These are phyloP conservation scores for Cordilura impudica DNA, from an alignment of 2,888 invertebrate genomes.

Conservation along the genomic window DNA sequence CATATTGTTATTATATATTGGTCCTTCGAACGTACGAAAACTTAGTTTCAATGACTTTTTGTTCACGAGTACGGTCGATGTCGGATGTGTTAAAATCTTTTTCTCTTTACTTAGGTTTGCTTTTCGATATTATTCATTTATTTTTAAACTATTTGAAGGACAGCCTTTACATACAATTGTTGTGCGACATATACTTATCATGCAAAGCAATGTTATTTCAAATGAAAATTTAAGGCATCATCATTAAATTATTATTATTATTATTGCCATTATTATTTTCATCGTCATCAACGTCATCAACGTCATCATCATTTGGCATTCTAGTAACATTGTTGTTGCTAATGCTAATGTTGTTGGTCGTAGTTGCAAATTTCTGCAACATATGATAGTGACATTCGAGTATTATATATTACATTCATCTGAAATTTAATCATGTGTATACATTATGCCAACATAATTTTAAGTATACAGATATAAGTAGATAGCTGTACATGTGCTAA, in stretches of 20 bases:
- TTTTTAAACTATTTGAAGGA: no score
- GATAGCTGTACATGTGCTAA: no score
- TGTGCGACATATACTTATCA: neutral
- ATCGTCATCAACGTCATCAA: no score
- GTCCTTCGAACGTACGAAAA: no score
- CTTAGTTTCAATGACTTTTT: no score
- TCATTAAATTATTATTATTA: conserved; percentile 54
- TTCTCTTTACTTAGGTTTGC: no score
- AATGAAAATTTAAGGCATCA: conserved; percentile 56
- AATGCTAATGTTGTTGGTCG: neutral
- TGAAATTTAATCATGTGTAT: neutral
- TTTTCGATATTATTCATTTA: no score
- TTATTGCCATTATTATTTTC: conserved; percentile 20
- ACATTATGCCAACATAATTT: neutral
- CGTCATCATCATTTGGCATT: neutral
- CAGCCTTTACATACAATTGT: neutral
- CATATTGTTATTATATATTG: no score
- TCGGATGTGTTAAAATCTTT: no score
- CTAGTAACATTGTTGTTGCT: neutral
- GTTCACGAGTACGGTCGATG: no score
- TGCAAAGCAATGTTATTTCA: conserved; percentile 16
- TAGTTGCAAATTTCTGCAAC: conserved; percentile 45
- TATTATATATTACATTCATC: neutral
- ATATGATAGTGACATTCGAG: conserved; percentile 45
- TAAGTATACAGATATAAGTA: neutral